A percentile compares a stretch with the other conserved stretches of the same genome.
phyloP scores from a whole-genome alignment of 2,113 vertebrate genomes.

The Elephas maximus region DNA sequence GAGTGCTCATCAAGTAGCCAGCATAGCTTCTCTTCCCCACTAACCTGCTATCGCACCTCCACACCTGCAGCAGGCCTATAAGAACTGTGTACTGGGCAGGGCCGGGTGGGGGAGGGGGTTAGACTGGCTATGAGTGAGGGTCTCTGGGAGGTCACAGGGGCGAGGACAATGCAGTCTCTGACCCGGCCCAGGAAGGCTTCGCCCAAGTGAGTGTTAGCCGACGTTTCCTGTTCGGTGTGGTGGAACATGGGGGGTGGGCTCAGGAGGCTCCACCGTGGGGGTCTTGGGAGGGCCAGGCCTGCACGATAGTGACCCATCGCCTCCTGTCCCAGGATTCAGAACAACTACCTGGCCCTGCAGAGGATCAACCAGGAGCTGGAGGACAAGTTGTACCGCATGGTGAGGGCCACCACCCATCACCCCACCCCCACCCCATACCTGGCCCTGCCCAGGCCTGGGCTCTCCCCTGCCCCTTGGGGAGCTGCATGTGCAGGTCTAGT shows the following conservation, averaged over 20 bases:
- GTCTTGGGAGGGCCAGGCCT: not conserved
- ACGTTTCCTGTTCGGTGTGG: too few relatives aligned
- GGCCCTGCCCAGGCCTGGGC: not conserved
- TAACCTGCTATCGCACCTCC: not conserved
- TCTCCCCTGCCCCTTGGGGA: fast-evolving
- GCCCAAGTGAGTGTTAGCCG: too few relatives aligned
- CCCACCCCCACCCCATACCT: fast-evolving
- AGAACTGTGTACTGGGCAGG: too few relatives aligned
- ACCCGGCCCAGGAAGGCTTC: too few relatives aligned
- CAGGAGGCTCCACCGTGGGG: not conserved
- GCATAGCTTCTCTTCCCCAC: not conserved
- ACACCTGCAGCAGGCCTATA: too few relatives aligned
- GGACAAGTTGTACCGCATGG: slow-evolving; percentile 96
- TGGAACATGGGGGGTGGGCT: too few relatives aligned
- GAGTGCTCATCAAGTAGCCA: not conserved
- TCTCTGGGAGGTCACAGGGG: too few relatives aligned
- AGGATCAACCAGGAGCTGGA: slow-evolving; percentile 99
- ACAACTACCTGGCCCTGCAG: slow-evolving; percentile 96
- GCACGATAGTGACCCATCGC: slow-evolving; percentile 30
- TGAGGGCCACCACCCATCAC: slow-evolving; percentile 82
- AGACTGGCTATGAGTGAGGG: too few relatives aligned
- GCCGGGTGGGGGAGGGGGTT: too few relatives aligned
- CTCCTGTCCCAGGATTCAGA: slow-evolving; percentile 94
- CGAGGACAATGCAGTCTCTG: too few relatives aligned
- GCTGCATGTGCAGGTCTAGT: not conserved